Conservation (phyloP, 2,113 vertebrate species). For the Desmodus rotundus region DNA sequence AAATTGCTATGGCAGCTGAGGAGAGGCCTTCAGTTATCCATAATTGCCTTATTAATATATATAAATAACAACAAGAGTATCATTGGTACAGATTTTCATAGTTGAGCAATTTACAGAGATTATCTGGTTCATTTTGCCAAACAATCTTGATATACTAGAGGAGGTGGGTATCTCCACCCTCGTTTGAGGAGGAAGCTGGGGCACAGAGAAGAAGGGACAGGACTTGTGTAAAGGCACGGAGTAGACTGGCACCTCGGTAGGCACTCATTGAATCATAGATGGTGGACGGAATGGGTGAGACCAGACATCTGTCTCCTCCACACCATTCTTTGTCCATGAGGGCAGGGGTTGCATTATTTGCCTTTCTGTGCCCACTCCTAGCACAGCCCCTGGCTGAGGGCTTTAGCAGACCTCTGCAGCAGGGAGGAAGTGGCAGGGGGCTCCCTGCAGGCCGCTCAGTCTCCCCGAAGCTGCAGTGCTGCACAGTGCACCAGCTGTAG, state of each 20-base stretch:
- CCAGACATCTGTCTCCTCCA: background rate
- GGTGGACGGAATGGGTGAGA: background rate
- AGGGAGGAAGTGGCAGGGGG: background rate
- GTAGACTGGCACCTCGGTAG: fast-evolving
- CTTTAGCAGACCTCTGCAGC: background rate
- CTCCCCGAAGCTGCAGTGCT: background rate
- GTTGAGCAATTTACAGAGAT: background rate
- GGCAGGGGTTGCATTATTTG: background rate
- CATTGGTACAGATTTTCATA: background rate
- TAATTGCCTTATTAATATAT: conserved; percentile 31
- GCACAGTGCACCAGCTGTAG: fast-evolving
- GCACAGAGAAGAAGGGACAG: background rate
- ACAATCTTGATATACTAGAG: background rate
- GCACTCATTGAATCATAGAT: background rate
- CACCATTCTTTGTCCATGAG: fast-evolving
- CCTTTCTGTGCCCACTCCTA: background rate
- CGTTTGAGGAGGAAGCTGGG: background rate
- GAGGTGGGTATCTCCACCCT: background rate
- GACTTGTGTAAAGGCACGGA: background rate
- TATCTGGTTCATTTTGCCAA: background rate
- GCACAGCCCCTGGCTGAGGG: background rate
- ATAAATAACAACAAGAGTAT: conserved; percentile 47
- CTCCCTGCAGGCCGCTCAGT: background rate
- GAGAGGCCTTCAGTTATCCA: conserved; percentile 63
- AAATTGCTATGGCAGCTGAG: conserved; percentile 47